Base-by-base conservation (phyloP, 2,797 vertebrate genomes). In the Lithobates sylvaticus region DNA sequence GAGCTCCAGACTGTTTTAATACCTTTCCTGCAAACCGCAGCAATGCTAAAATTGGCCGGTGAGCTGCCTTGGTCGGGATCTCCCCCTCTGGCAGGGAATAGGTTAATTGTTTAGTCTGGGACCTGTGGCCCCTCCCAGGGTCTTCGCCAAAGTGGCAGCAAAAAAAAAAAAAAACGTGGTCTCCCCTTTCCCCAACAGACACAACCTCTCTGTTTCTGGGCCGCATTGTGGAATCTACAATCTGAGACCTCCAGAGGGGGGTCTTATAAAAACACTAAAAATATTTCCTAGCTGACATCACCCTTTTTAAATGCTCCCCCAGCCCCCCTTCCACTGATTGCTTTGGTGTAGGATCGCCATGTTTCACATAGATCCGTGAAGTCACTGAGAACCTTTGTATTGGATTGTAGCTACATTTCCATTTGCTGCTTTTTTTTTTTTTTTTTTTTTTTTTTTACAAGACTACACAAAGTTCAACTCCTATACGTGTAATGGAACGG, bases 201-300 rank as follows among this genome's bases (percentile, higher is more conserved):
- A 72, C 70, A 47, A 39, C 1, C 72, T 44, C 68, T n/a, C 44
- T 54, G 44, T 61, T 16, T 58, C 47, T 76, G 27, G 75, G 16
- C 54, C 12, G 29, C 27, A 68, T 76, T 58, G 79, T 72, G 79
- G 79, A 73, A 64, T 69, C 71, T 42, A 27, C 29, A 54, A 32
- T 34, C 15, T 18, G 6, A 78, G 65, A 77, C 83, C 67, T 72
- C 75, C 71, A 27, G 54, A 65, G 13, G 3, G 44, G 58, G 36
- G 58, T 27, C 32, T 61, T 81, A 81, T n/a, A 76, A 70, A 76
- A 70, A 76, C 78, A 74, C 42, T 21, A 21, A 73, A 32, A 67
- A 85, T 85, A 79, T 54, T 74, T 85, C 18, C 73, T 12, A 27
- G 58, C 39, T 85, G 77, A 85, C 58, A 44, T 79, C 84, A 85